Evolutionary conservation across 2,797 vertebrate species (phyloP).

Genomic region (Poeciliopsis presidionis): DNA sequence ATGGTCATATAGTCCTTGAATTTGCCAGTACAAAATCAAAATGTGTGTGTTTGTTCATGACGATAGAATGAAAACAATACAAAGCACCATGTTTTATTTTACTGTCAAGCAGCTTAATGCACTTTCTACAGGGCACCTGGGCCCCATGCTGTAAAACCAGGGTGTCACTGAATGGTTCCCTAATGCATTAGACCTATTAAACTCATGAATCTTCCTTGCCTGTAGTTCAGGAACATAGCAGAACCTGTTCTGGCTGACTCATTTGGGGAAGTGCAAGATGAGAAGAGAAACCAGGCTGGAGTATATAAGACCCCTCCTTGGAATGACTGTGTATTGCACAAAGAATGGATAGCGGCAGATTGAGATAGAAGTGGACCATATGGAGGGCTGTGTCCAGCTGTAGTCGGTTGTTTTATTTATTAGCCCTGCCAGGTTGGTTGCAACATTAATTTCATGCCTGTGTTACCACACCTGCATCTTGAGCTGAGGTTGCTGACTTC

Average conservation of each 20-base stretch:
- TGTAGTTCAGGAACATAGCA: slow-evolving; percentile 24
- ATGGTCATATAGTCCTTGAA: neutral
- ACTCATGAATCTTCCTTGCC: slow-evolving; percentile 26
- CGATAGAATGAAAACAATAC: slow-evolving; percentile 10
- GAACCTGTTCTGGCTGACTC: slow-evolving; percentile 18
- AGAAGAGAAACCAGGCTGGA: slow-evolving; percentile 16
- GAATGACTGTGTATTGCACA: slow-evolving; percentile 37
- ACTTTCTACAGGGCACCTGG: neutral
- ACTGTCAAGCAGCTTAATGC: neutral
- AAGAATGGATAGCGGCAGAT: slow-evolving; percentile 38
- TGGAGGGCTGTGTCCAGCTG: slow-evolving; percentile 46
- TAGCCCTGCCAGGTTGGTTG: slow-evolving; percentile 65
- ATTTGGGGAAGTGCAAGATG: slow-evolving; percentile 16
- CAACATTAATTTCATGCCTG: slow-evolving; percentile 71
- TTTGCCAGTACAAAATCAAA: neutral
- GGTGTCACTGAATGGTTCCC: slow-evolving; percentile 18
- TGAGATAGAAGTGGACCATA: slow-evolving; percentile 50
- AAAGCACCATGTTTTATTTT: slow-evolving; percentile 6
- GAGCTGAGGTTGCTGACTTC: slow-evolving; percentile 45
- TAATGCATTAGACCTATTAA: slow-evolving; percentile 19
- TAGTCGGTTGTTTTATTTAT: slow-evolving; percentile 72
- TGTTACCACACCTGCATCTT: slow-evolving; percentile 64
- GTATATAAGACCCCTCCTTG: slow-evolving; percentile 41
- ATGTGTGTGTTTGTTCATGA: neutral
- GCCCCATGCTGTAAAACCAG: slow-evolving; percentile 3